Base-by-base conservation (phyloP, 23 tunicate species). In the Phallusia fumigata region DNA sequence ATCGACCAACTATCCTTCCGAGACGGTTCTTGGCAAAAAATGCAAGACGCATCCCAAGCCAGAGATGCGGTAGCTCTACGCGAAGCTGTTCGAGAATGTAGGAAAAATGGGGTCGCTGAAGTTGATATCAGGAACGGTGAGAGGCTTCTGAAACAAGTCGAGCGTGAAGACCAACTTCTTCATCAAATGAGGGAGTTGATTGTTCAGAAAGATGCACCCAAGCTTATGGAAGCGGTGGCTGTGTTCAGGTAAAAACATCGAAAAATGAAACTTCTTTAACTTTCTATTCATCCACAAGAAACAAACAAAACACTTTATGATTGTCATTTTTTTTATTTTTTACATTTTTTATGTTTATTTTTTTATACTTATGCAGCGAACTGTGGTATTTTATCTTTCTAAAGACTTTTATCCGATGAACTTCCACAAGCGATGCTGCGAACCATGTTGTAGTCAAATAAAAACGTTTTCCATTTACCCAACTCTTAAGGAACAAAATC, bases 151-250 rank as follows among this genome's bases (percentile, higher is more conserved):
- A 84, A 84, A 58, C 35, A 31, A 19, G 87, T 84, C 31, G 87
- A 84, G 76, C 47, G 87, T 24, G 87, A 84, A 32, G 87, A 84
- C 31, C 81, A 84, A 58, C 87, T 84, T 53, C 82, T 84, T 30
- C 31, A 77, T 6, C 72, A 84, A 47, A 84, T 84, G 82, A 84
- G 53, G 30, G 82, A 84, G 52, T 47, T 84, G 36, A 76, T 84
- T 40, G 87, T 21, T 44, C 32, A 22, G 53, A 36, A 58, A 30
- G 82, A 84, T 76, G 76, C 87, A 16, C 5, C 81, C 11, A 84
- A 84, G 33, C 64, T 84, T 3, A 49, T 84, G 76, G 87, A 84
- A 33, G 87, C 87, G 31, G 76, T 84, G 18, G 87, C 87, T 47
- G 82, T 84, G 31, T 84, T 84, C 76, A 84, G 82, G 87, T 84